phyloP scores from a whole-genome alignment of 30 jellyfish, hydroid and myxozoan species.

The Chironex yamaguchii region DNA sequence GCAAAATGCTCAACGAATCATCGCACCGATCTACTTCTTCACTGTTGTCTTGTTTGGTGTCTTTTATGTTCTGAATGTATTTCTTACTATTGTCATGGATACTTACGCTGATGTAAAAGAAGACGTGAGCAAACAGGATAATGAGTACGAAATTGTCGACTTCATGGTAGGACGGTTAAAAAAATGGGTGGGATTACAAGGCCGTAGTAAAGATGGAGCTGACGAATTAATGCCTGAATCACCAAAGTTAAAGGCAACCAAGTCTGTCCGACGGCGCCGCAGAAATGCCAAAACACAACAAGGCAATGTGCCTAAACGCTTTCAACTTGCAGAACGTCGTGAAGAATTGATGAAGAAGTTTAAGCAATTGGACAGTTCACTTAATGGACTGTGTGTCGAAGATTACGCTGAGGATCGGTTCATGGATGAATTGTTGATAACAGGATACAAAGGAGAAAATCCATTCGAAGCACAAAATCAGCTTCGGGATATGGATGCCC shows the following conservation, averaged over 20 bases:
- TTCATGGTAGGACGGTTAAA: conserved; percentile 88
- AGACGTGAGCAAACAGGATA: conserved; percentile 77
- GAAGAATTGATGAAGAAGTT: conserved; percentile 88
- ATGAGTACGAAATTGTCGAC: conserved; percentile 94
- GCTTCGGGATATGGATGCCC: conserved; percentile 42
- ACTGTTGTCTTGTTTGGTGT: conserved; percentile 94
- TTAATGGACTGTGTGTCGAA: conserved; percentile 77
- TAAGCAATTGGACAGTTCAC: conserved; percentile 78
- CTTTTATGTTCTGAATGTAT: conserved; percentile 94
- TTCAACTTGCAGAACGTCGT: background rate
- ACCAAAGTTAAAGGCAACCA: background rate
- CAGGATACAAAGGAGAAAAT: conserved; percentile 33
- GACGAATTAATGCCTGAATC: conserved; percentile 25
- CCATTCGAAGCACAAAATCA: conserved; percentile 68
- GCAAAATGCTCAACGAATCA: conserved; percentile 79
- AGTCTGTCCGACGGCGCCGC: background rate
- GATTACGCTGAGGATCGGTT: conserved; percentile 77
- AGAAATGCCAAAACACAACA: background rate
- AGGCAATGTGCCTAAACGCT: background rate
- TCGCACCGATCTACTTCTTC: conserved; percentile 89
- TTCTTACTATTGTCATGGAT: conserved; percentile 94
- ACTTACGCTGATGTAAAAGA: conserved; percentile 91
- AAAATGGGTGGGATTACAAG: conserved; percentile 80
- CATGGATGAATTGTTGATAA: conserved; percentile 49
- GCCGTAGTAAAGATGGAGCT: conserved; percentile 64